A percentile compares a stretch with the other conserved stretches of the same genome.
Evolutionary conservation across 2,888 invertebrate genomes (phyloP).

Genomic region (Diploptera punctata): DNA sequence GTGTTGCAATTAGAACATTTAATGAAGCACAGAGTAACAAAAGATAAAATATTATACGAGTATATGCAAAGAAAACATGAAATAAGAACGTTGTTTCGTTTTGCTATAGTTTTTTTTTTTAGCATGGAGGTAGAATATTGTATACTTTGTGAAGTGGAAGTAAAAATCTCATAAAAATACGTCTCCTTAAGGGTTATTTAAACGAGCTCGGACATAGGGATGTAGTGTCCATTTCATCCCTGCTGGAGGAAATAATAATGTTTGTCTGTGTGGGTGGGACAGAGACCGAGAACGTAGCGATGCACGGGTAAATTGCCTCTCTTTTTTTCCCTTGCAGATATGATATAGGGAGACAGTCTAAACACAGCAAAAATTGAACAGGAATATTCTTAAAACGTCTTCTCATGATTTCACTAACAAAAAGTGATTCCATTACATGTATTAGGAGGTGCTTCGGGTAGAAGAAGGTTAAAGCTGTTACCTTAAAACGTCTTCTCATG

Average conservation of each 20-base stretch:
- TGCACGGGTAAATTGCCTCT: constrained; percentile 16
- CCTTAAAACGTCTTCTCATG: no score
- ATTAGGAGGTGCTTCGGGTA: no score
- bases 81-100: no score
- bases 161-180: constrained; percentile 4
- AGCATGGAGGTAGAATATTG: not conserved
- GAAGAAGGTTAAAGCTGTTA: no score
- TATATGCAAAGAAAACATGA: not conserved
- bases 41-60: no score
- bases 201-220: constrained; percentile 21
- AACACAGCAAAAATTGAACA: constrained; percentile 14
- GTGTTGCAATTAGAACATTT: no score
- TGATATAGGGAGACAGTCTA: constrained; percentile 21
- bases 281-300: not conserved
- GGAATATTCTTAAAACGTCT: no score
- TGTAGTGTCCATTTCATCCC: constrained; percentile 16
- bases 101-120: no score
- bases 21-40: no score
- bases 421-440: no score
- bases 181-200: constrained; percentile 25
- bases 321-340: not conserved
- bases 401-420: no score
- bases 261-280: not conserved
- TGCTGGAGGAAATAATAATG: constrained; percentile 29
- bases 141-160: not conserved